Conservation (phyloP, 2,113 vertebrate species). For the Podarcis muralis region DNA sequence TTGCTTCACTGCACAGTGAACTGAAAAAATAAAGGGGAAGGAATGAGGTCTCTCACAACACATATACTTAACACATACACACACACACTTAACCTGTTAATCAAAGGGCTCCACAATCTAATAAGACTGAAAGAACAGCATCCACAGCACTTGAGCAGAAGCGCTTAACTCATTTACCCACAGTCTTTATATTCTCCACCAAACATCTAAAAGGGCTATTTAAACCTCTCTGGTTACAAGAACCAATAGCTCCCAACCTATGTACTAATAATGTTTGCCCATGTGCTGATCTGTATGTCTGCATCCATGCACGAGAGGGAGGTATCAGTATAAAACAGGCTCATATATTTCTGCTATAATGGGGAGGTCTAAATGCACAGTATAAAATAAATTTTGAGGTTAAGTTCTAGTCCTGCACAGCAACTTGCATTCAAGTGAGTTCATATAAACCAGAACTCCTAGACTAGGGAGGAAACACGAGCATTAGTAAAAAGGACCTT, state of each 20-base stretch:
- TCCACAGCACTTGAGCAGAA: background rate
- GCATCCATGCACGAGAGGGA: background rate
- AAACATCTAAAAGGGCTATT: background rate
- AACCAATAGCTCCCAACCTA: background rate
- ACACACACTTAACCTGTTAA: background rate
- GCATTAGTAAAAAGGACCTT: background rate
- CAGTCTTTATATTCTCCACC: background rate
- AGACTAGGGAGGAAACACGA: background rate
- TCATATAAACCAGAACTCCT: slow-evolving; percentile 12
- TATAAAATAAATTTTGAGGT: background rate
- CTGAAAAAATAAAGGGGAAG: background rate
- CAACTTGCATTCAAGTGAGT: background rate
- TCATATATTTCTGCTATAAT: background rate
- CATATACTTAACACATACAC: background rate
- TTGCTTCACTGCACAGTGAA: background rate
- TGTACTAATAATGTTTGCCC: no score
- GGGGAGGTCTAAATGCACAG: no score
- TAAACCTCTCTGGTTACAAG: background rate
- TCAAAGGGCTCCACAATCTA: background rate
- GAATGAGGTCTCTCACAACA: background rate
- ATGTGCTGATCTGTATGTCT: background rate
- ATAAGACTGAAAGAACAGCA: background rate
- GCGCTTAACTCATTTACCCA: background rate
- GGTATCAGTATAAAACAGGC: background rate
- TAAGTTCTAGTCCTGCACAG: background rate